These are phyloP conservation scores for Keiferia lycopersicella DNA, from an alignment of 2,888 invertebrate species.

Conservation along the genomic window DNA sequence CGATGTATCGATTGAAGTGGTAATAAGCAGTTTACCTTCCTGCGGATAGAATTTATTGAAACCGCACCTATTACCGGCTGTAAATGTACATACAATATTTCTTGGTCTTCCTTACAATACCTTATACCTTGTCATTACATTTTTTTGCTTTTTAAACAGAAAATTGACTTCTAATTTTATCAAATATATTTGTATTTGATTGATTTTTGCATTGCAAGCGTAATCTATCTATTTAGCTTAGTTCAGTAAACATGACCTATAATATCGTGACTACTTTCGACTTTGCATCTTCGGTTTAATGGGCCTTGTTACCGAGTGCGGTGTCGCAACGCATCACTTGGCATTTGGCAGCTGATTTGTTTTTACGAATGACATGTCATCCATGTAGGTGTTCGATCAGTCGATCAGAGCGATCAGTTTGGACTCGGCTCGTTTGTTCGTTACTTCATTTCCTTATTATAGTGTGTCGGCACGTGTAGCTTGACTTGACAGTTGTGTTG, in stretches of 20 bases:
- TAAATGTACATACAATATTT: not conserved
- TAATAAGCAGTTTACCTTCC: not conserved
- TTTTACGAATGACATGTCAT: slow-evolving; percentile 21
- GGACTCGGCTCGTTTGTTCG: not conserved
- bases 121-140: not conserved
- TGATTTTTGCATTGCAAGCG: not conserved
- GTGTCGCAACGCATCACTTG: slow-evolving; percentile 42
- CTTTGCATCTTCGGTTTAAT: slow-evolving; percentile 13
- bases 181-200: not conserved
- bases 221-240: not conserved
- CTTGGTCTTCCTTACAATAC: no score
- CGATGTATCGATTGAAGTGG: not conserved
- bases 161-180: not conserved
- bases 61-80: not conserved
- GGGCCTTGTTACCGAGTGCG: not conserved
- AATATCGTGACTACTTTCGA: not conserved
- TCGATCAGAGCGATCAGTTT: slow-evolving; percentile 23
- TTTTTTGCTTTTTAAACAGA: not conserved
- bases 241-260: not conserved
- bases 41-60: not conserved
- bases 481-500: not conserved
- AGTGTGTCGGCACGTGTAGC: slow-evolving; percentile 12
- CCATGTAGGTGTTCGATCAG: slow-evolving; percentile 16
- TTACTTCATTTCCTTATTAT: slow-evolving; percentile 23
- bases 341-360: slow-evolving; percentile 45